phyloP scores from a whole-genome alignment of 2,888 invertebrate genomes.

The Tetragonisca angustula region DNA sequence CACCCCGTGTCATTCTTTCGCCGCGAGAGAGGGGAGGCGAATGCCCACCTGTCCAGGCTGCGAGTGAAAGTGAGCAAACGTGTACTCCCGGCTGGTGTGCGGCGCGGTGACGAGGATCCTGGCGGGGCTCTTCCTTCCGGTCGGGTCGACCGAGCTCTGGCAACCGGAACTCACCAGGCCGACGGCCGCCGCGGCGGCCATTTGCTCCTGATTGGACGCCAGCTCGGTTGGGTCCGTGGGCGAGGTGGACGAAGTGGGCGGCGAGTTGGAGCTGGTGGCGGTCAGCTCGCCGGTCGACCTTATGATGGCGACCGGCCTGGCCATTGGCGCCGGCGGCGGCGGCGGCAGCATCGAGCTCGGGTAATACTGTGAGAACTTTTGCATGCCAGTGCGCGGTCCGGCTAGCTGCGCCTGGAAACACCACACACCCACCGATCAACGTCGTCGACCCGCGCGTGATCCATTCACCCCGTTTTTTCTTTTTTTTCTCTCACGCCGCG shows the following conservation, averaged over 20 bases:
- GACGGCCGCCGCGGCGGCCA: constrained; percentile 82
- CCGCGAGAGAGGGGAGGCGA: too few relatives aligned
- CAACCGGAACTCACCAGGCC: constrained; percentile 83
- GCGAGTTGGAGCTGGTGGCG: constrained; percentile 87
- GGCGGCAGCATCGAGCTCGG: constrained; percentile 97
- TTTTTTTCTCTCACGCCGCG: constrained; percentile 14
- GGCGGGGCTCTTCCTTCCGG: constrained; percentile 81
- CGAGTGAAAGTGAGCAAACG: constrained; percentile 96
- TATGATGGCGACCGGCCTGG: constrained; percentile 97
- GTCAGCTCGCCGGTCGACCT: constrained; percentile 91
- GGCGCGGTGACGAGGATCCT: constrained; percentile 85
- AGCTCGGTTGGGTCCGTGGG: constrained; percentile 82
- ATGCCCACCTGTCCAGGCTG: constrained; percentile 91
- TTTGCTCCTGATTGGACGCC: constrained; percentile 79
- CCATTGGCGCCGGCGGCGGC: constrained; percentile 97
- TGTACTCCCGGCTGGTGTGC: constrained; percentile 88
- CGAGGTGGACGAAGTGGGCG: constrained; percentile 86
- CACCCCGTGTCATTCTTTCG: too few relatives aligned
- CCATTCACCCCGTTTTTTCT: constrained; percentile 78
- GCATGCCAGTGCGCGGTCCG: constrained; percentile 84
- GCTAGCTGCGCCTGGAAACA: constrained; percentile 85
- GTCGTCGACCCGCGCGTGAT: constrained; percentile 78
- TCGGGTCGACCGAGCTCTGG: constrained; percentile 79
- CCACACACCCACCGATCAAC: constrained; percentile 82
- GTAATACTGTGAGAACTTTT: constrained; percentile 92